Percentiles rank a stretch among this genome's conserved stretches.
Evolutionary conservation across 1,140 invertebrate species (phyloP).

Genomic region (Teleopsis dalmanni): DNA sequence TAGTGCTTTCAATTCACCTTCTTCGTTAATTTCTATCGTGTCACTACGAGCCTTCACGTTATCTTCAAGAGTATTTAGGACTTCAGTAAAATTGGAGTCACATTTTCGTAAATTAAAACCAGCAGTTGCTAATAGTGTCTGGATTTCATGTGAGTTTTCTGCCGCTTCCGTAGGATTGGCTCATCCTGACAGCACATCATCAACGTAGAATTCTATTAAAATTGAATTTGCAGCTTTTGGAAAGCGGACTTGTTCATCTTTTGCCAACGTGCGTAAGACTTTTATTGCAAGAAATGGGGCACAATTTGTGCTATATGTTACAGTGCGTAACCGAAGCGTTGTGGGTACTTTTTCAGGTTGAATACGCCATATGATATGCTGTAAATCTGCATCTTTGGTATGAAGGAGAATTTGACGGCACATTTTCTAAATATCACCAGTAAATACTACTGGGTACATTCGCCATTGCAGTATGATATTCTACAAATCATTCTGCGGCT

Average conservation of each 20-base stretch:
- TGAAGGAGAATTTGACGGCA: conserved; percentile 19
- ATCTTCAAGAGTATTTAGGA: background rate
- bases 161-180: conserved; percentile 22
- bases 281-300: conserved; percentile 20
- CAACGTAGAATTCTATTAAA: conserved; percentile 33
- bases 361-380: conserved; percentile 2
- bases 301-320: conserved; percentile 29
- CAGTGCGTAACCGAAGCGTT: conserved; percentile 14
- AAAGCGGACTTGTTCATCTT: conserved; percentile 10
- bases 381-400: background rate
- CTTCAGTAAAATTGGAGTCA: background rate
- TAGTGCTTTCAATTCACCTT: background rate
- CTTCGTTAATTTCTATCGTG: background rate
- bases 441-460: conserved; percentile 19
- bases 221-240: conserved; percentile 19
- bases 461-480: conserved; percentile 32
- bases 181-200: conserved; percentile 38
- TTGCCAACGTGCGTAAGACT: background rate
- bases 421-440: conserved; percentile 30
- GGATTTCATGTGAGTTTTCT: background rate
- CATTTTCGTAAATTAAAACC: conserved; percentile 1
- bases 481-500: conserved; percentile 31
- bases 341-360: background rate
- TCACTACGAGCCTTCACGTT: background rate
- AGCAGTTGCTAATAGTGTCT: background rate